Base-by-base conservation (phyloP, 2,113 vertebrate genomes). In the Trogon melanurus region DNA sequence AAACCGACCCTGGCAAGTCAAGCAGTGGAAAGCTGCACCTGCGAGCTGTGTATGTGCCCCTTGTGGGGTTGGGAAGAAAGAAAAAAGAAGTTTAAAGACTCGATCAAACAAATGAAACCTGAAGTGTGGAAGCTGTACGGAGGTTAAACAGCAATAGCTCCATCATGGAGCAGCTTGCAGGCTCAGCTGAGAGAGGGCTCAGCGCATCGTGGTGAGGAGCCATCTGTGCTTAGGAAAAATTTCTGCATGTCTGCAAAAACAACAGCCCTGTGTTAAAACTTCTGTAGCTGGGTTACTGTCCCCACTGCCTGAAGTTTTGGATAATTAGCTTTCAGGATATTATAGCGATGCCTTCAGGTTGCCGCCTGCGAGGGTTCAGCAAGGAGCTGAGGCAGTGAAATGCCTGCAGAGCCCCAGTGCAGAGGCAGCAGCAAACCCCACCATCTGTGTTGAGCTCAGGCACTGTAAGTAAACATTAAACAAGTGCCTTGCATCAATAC, bases 31-130 rank as follows among this genome's bases (percentile, higher is more conserved):
- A 76, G 50, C 74, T 89, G 79, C 89, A 91, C 85, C 93, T 94
- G 89, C 0, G 8, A 80, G 62, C 73, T 75, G 13, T 2, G 0
- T 56, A 6, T 38, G 47, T 0, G 5, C 61, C 67, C 65, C 13
- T 50, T 26, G 38, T 60, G 53, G 65, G 32, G 9, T 5, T 74
- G 32, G 34, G 47, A 51, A 87, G 27, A 29, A 60, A 48, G 58
- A 34, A 51, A 44, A 34, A 70, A 54, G 13, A n/a, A 45, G 9
- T 57, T 69, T 86, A 25, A 86, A 88, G 62, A 51, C 18, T 78
- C 3, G 2, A 57, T 95, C 69, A 86, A 71, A 92, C 5, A 32
- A 90, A 80, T 82, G 66, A 90, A 89, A 95, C 11, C 58, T 79
- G 65, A 85, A 95, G 20, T 45, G 62, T 84, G 50, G 75, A 88